Conservation (phyloP, 2,888 invertebrate genomes). For the Listrodromus nycthemerus region DNA sequence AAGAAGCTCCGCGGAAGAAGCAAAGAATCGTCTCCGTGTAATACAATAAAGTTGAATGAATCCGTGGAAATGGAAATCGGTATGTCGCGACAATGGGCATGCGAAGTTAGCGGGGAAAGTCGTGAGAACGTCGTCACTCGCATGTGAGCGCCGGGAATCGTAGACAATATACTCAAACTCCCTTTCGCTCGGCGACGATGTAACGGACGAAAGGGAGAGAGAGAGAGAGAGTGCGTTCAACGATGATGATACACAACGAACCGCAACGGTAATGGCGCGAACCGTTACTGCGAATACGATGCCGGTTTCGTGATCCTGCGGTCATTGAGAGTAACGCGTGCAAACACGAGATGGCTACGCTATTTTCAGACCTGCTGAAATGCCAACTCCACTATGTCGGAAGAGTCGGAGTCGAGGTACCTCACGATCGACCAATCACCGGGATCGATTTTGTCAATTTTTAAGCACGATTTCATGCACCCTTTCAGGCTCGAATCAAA, state of each 20-base stretch:
- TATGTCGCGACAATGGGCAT: conserved; percentile 17
- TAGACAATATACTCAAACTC: conserved; percentile 34
- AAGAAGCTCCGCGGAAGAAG: neutral
- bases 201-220: conserved; percentile 27
- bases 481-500: neutral
- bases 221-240: conserved; percentile 11
- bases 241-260: conserved; percentile 33
- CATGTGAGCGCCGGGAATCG: conserved; percentile 5
- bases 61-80: conserved; percentile 23
- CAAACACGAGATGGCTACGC: neutral
- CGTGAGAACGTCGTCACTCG: conserved; percentile 37
- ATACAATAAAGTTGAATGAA: conserved; percentile 1
- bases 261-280: conserved; percentile 23
- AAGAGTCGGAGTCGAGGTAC: neutral
- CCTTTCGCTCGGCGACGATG: conserved; percentile 23
- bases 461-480: neutral
- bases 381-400: neutral
- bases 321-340: neutral
- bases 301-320: conserved; percentile 4
- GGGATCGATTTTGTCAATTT: neutral
- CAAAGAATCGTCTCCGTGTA: neutral
- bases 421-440: neutral
- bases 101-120: conserved; percentile 34
- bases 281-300: neutral
- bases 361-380: neutral